Percentiles rank a stretch among this genome's conserved stretches.
phyloP scores from a whole-genome alignment of 2,113 vertebrate genomes.

The Galbula dea region DNA sequence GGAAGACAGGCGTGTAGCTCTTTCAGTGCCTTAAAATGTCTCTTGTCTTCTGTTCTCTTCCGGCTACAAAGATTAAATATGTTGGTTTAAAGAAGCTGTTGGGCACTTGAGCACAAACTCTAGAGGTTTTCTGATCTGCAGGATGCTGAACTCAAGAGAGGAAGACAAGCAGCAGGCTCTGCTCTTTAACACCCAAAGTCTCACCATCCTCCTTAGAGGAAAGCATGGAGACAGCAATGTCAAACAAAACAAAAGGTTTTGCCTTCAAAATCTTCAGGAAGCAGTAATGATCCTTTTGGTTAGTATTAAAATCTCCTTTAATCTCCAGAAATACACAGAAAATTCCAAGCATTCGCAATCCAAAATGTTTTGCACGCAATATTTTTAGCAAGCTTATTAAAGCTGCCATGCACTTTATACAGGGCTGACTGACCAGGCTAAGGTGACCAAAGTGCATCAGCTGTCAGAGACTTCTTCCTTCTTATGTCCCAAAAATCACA shows the following conservation, averaged over 20 bases:
- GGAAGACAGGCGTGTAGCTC: background rate
- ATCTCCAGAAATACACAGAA: background rate
- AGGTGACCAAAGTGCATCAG: background rate
- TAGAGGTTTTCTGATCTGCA: background rate
- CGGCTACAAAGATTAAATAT: background rate
- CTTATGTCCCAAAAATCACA: background rate
- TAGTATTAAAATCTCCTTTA: background rate
- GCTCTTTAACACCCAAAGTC: background rate
- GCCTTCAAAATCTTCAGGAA: background rate
- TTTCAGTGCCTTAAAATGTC: background rate
- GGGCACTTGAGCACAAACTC: background rate
- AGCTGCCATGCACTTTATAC: background rate
- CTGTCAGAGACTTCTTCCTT: background rate
- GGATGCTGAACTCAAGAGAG: background rate
- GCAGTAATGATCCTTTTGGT: background rate
- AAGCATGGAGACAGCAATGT: background rate
- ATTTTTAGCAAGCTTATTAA: background rate
- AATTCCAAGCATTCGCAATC: background rate
- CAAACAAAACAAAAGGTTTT: background rate
- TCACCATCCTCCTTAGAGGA: background rate
- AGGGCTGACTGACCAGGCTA: background rate
- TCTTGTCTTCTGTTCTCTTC: background rate
- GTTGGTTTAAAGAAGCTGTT: background rate
- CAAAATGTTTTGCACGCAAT: background rate
- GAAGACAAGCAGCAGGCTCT: background rate